Evolutionary conservation across 1,140 invertebrate genomes (phyloP).

Genomic region (Leguminivora glycinivorella): DNA sequence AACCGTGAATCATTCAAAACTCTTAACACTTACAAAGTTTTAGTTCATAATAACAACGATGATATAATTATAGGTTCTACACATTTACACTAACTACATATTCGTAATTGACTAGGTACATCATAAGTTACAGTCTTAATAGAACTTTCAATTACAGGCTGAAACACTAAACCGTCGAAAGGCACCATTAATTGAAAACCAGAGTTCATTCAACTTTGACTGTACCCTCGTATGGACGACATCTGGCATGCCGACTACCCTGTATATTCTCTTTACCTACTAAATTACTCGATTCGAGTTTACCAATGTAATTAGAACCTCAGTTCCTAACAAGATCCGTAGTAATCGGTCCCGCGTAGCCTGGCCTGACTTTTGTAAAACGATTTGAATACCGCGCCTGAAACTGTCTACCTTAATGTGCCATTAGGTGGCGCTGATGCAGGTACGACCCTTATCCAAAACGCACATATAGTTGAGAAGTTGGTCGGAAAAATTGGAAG

Average conservation of each 20-base stretch:
- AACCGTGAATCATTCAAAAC: too few relatives aligned
- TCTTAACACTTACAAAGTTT: too few relatives aligned
- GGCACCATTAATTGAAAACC: conserved; percentile 26
- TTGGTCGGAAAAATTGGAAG: conserved; percentile 17
- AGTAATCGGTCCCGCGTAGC: not conserved
- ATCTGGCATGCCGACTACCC: conserved; percentile 1
- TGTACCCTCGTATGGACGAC: conserved; percentile 25
- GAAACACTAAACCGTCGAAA: not conserved
- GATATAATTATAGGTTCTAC: too few relatives aligned
- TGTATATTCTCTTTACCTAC: not conserved
- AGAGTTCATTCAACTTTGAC: conserved; percentile 23
- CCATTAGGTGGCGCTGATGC: conserved; percentile 27
- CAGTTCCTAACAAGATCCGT: not conserved
- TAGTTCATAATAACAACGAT: not conserved
- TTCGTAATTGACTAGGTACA: not conserved
- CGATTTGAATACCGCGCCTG: not conserved
- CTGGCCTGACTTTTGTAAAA: not conserved
- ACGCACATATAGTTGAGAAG: conserved; percentile 26
- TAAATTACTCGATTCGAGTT: not conserved
- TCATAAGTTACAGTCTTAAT: not conserved
- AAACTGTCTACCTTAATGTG: conserved; percentile 28
- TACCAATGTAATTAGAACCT: not conserved
- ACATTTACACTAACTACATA: not conserved
- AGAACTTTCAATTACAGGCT: conserved; percentile 9
- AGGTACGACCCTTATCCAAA: conserved; percentile 26